Percentiles rank a stretch among this genome's conserved stretches.
Evolutionary conservation across 92 coral and sea anemone species (phyloP).

Genomic region (Zoanthus solanderi): DNA sequence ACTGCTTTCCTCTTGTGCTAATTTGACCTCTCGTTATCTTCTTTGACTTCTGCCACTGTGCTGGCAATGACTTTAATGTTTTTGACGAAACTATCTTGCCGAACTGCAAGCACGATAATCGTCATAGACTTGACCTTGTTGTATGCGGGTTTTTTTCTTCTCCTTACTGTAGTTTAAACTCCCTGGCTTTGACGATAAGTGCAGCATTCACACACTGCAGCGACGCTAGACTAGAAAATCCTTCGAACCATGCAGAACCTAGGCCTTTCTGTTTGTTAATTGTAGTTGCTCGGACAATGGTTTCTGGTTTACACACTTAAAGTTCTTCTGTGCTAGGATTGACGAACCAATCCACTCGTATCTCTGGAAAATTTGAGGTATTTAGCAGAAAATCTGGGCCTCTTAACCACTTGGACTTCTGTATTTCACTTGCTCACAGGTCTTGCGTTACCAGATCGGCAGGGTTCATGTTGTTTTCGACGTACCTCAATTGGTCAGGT

Average conservation of each 20-base stretch:
- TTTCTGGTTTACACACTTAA: slow-evolving; percentile 7
- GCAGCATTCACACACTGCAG: too few species aligned
- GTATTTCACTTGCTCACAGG: neutral
- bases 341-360: neutral
- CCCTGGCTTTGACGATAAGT: too few species aligned
- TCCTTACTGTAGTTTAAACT: too few species aligned
- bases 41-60: neutral
- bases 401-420: slow-evolving; percentile 26
- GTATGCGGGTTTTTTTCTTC: neutral
- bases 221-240: too few species aligned
- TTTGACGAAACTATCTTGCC: neutral
- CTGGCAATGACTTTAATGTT: too few species aligned
- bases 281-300: neutral
- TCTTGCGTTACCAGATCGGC: slow-evolving; percentile 34
- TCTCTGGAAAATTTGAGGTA: neutral
- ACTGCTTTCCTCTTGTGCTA: neutral
- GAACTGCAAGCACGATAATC: neutral
- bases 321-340: slow-evolving; percentile 34
- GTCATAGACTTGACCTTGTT: neutral
- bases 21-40: neutral
- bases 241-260: too few species aligned
- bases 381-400: slow-evolving; percentile 42
- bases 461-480: slow-evolving; percentile 17
- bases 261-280: neutral
- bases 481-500: slow-evolving; percentile 39